Base-by-base conservation (phyloP, 2,888 invertebrate genomes). In the Balanococcus diminutus region DNA sequence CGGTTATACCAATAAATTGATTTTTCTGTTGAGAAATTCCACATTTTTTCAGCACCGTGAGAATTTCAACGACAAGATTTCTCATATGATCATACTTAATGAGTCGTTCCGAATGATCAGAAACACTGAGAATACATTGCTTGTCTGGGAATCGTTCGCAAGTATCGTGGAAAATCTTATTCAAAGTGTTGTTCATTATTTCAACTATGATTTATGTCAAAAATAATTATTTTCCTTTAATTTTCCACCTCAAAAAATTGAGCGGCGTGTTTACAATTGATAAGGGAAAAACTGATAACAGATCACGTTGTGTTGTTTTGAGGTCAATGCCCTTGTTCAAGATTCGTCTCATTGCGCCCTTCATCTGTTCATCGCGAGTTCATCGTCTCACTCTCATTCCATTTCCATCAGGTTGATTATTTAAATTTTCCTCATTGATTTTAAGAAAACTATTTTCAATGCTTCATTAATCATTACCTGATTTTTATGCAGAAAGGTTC, bases 1-100 rank as follows among this genome's bases (percentile, higher is more conserved):
- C 56, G 11, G 42, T 51, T 9, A 82, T 82, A 19, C 51, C 82
- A n/a, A 82, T 31, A 19, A 82, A 82, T 25, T 51, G 25, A 46
- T 51, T 75, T 19, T 36, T 32, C 2, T 2, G n/a, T n/a, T 36
- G 28, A 32, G 75, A 36, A n/a, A 75, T 36, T 36, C 36, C 75
- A 36, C 75, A 75, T 75, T 36, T 36, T n/a, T 75, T 75, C 16
- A 75, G 19, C 1, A 36, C 14, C 6, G 1, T 1, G 16, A 75
- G 3, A 36, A 75, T 75, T 36, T 36, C 19, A 5, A 16, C 36
- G 36, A 75, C 11, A 36, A 75, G 19, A 32, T 8, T 75, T 36
- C 16, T 36, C 75, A 36, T 75, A 2, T 16, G 16, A 8, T 6
- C n/a, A n/a, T 75, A 75, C 6, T 19, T 32, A 8, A 75, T 4